Percentiles rank a stretch among this genome's conserved stretches.
Evolutionary conservation across 1,140 invertebrate genomes (phyloP).

Genomic region (Trichonephila inaurata): DNA sequence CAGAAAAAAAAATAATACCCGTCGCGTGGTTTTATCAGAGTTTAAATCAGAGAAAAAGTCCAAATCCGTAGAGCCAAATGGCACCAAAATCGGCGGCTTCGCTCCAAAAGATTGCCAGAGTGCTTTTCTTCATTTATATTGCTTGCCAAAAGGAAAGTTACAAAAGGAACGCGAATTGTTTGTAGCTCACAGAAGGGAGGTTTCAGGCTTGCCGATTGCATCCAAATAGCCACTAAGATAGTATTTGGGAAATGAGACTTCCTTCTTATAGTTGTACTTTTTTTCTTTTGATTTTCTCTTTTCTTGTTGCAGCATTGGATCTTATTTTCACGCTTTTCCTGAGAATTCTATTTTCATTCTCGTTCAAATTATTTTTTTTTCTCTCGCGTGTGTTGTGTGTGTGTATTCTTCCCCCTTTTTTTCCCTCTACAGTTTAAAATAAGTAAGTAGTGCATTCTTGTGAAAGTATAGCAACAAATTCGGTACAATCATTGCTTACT

Average conservation of each 20-base stretch:
- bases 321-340: conserved; percentile 53
- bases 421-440: conserved; percentile 29
- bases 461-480: background rate
- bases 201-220: conserved; percentile 67
- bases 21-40: conserved; percentile 73
- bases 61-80: conserved; percentile 71
- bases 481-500: background rate
- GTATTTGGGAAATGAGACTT: conserved; percentile 72
- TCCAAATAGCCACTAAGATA: conserved; percentile 71
- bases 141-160: conserved; percentile 59
- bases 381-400: background rate
- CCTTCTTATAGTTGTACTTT: conserved; percentile 21
- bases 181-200: conserved; percentile 65
- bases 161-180: conserved; percentile 70
- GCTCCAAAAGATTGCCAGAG: conserved; percentile 72
- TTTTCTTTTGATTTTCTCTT: conserved; percentile 34
- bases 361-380: conserved; percentile 22
- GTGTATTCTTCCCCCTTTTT: background rate
- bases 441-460: conserved; percentile 22
- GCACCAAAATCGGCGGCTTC: conserved; percentile 70
- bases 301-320: background rate
- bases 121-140: conserved; percentile 76
- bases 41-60: conserved; percentile 75
- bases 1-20: conserved; percentile 48
- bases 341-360: conserved; percentile 63